These are phyloP conservation scores for Apantesis nais DNA, from an alignment of 2,888 invertebrate genomes.

Conservation along the genomic window DNA sequence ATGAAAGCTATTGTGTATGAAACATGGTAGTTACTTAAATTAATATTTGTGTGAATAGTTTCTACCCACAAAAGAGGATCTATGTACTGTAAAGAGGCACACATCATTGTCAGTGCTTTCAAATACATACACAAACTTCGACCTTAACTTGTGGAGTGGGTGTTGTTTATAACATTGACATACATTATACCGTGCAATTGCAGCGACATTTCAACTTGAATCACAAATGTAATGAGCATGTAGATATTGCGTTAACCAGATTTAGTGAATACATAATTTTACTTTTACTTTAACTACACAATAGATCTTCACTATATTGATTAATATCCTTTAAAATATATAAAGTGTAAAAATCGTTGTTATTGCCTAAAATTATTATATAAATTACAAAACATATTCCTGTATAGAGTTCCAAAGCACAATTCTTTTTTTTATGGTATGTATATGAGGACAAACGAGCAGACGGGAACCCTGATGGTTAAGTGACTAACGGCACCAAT, in stretches of 20 bases:
- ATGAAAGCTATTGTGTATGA: neutral
- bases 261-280: neutral
- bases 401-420: neutral
- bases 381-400: neutral
- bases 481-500: no score
- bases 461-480: no score
- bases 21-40: neutral
- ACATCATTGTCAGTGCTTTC: slow-evolving; percentile 62
- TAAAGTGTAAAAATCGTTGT: no score
- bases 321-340: no score
- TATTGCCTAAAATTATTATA: neutral
- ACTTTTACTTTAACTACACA: neutral
- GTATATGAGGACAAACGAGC: no score
- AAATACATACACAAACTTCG: slow-evolving; percentile 62
- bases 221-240: slow-evolving; percentile 62
- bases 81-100: slow-evolving; percentile 13
- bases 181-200: slow-evolving; percentile 67
- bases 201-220: slow-evolving; percentile 63
- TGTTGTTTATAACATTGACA: slow-evolving; percentile 80
- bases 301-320: neutral
- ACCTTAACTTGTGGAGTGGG: slow-evolving; percentile 69
- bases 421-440: neutral
- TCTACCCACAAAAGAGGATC: neutral
- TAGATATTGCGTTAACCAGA: slow-evolving; percentile 53
- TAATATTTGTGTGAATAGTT: neutral